These are phyloP conservation scores for Plutella xylostella DNA, from an alignment of 2,888 invertebrate species.

Conservation along the genomic window DNA sequence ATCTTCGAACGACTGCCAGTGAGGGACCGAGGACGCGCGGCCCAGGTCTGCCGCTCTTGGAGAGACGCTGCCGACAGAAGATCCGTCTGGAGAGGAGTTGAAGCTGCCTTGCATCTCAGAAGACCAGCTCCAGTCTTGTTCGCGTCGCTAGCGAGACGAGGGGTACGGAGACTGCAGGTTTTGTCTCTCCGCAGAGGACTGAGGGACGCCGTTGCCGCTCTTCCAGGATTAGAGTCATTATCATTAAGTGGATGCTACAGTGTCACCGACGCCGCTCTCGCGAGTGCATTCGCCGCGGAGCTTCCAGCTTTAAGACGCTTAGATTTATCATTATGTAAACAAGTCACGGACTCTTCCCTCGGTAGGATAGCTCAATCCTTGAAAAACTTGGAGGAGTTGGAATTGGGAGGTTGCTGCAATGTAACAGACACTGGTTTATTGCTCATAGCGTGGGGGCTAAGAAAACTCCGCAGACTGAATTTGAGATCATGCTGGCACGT, in stretches of 20 bases:
- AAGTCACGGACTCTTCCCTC: slow-evolving; percentile 92
- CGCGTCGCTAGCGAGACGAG: slow-evolving; percentile 86
- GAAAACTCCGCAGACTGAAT: slow-evolving; percentile 85
- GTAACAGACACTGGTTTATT: slow-evolving; percentile 90
- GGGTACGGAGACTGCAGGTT: slow-evolving; percentile 90
- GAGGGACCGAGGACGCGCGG: slow-evolving; percentile 88
- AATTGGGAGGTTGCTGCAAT: slow-evolving; percentile 92
- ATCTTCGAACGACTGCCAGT: slow-evolving; percentile 93
- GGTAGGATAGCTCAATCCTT: slow-evolving; percentile 86
- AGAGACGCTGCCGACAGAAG: slow-evolving; percentile 92
- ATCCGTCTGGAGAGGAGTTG: slow-evolving; percentile 94
- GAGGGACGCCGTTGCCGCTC: slow-evolving; percentile 85
- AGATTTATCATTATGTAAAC: slow-evolving; percentile 93
- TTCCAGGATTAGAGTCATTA: slow-evolving; percentile 88
- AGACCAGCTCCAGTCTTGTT: slow-evolving; percentile 87
- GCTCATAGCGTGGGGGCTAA: slow-evolving; percentile 88
- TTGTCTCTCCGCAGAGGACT: slow-evolving; percentile 85
- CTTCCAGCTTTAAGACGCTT: slow-evolving; percentile 82
- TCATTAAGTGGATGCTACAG: slow-evolving; percentile 95
- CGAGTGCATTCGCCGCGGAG: slow-evolving; percentile 84
- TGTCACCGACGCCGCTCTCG: slow-evolving; percentile 87
- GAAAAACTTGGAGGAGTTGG: slow-evolving; percentile 87
- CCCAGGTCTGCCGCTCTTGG: slow-evolving; percentile 92
- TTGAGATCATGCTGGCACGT: slow-evolving; percentile 93
- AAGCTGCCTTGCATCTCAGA: slow-evolving; percentile 89